Conservation (phyloP, 2,113 vertebrate species). For the Neofelis nebulosa region DNA sequence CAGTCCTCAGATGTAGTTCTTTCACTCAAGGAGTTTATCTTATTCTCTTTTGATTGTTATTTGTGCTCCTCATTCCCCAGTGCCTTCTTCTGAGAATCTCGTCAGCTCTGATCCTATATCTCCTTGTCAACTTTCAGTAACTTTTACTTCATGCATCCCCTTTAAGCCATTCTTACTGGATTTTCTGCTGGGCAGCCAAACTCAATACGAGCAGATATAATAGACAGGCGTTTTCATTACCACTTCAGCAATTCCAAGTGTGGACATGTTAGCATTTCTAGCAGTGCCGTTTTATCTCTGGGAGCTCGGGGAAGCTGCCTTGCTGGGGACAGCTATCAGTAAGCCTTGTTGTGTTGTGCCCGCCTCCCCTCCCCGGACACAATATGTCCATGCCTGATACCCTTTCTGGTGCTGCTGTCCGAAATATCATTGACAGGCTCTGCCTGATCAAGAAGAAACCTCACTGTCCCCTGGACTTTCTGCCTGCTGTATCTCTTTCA, state of each 20-base stretch:
- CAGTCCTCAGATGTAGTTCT: background rate
- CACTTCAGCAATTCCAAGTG: background rate
- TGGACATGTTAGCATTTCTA: background rate
- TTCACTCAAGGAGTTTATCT: background rate
- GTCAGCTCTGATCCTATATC: background rate
- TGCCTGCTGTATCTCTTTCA: conserved; percentile 28
- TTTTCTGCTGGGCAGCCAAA: background rate
- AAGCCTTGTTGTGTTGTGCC: background rate
- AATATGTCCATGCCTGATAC: conserved; percentile 17
- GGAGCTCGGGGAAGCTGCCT: background rate
- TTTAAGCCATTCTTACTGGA: background rate
- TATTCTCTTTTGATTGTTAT: background rate
- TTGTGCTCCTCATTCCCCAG: background rate
- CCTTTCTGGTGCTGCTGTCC: background rate
- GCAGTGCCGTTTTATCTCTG: background rate
- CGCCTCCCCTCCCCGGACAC: background rate
- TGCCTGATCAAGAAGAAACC: background rate
- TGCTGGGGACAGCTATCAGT: background rate
- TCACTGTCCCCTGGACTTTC: background rate
- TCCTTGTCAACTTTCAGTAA: background rate
- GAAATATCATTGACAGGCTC: conserved; percentile 38
- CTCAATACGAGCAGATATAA: no score
- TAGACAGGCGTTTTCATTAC: background rate
- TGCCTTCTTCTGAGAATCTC: background rate
- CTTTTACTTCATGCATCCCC: background rate